phyloP scores from a whole-genome alignment of 2,113 vertebrate genomes.

The Phoenicopterus ruber region DNA sequence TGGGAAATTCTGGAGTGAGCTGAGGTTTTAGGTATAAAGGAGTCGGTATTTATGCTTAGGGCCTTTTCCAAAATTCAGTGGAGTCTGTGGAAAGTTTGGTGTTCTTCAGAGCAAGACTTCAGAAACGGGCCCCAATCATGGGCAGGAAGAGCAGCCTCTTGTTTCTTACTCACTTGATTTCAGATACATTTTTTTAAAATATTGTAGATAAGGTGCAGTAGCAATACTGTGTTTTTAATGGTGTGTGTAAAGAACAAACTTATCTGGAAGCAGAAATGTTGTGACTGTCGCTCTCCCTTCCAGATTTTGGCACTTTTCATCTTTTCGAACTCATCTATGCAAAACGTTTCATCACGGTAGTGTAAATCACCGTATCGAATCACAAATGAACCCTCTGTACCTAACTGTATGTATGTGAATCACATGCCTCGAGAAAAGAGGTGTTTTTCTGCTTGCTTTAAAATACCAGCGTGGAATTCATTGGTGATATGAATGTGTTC shows the following conservation, averaged over 20 bases:
- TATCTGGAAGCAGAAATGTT: background rate
- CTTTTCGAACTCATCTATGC: constrained; percentile 33
- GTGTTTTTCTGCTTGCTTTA: background rate
- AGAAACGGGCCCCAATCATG: background rate
- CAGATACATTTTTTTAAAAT: background rate
- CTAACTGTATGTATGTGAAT: background rate
- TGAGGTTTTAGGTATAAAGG: background rate
- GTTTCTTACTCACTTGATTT: background rate
- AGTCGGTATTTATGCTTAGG: background rate
- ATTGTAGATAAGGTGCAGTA: background rate
- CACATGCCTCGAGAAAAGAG: background rate
- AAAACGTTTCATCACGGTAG: background rate
- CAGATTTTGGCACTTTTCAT: background rate
- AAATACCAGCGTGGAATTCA: background rate
- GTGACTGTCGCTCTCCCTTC: background rate
- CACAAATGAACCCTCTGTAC: background rate
- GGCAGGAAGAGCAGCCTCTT: background rate
- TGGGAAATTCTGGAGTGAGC: background rate
- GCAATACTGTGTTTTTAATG: background rate
- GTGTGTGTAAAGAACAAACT: background rate
- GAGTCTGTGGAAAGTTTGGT: background rate
- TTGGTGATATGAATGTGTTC: background rate
- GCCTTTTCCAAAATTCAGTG: background rate
- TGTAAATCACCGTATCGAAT: background rate
- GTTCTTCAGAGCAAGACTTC: background rate